Conservation (phyloP, 2,113 vertebrate species). For the Lagenorhynchus albirostris region DNA sequence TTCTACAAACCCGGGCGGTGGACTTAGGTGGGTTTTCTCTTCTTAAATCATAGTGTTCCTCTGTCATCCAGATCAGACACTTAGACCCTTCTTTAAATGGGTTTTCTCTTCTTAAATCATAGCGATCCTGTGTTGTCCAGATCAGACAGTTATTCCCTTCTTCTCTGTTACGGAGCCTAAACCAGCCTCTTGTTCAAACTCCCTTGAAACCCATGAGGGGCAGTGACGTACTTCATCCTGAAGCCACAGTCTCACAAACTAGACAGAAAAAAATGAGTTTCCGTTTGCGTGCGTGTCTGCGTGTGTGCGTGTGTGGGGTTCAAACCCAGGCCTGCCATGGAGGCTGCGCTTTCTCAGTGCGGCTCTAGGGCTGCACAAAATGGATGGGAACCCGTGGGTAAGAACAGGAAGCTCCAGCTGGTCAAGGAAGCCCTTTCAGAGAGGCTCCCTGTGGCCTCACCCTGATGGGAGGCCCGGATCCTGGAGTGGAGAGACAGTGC, state of each 20-base stretch:
- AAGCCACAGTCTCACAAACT: neutral
- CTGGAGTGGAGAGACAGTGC: neutral
- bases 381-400: rapidly evolving
- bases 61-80: neutral
- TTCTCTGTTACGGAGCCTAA: neutral
- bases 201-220: neutral
- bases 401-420: neutral
- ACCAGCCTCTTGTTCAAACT: too few relatives aligned
- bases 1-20: neutral
- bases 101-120: neutral
- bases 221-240: neutral
- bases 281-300: rapidly evolving
- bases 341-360: rapidly evolving
- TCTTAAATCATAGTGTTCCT: neutral
- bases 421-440: neutral
- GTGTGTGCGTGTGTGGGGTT: neutral
- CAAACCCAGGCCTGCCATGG: rapidly evolving
- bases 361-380: neutral
- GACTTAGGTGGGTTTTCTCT: neutral
- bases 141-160: neutral
- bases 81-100: neutral
- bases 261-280: neutral
- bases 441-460: neutral
- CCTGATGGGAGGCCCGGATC: neutral
- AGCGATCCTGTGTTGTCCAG: neutral